Base-by-base conservation (phyloP, 2,797 vertebrate species). In the Parauchenoglanis punctatus region DNA sequence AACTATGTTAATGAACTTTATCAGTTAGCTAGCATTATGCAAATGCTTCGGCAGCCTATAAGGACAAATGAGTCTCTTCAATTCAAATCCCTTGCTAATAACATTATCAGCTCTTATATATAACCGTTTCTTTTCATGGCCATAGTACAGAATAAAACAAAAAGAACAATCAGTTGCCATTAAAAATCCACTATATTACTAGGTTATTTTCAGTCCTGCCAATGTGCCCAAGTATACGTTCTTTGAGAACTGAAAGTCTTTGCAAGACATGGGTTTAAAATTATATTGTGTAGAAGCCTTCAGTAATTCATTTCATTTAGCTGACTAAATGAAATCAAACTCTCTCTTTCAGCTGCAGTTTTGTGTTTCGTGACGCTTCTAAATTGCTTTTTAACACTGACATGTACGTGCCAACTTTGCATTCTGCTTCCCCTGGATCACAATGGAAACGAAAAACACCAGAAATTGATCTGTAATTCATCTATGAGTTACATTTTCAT, bases 291-390 rank as follows among this genome's bases (percentile, higher is more conserved):
- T 8, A 59, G 58, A 59, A 59, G 18, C 58, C 20, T 65, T 65
- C 63, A 65, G 63, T 28, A n/a, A 28, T 67, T 35, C 15, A 68
- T 35, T 25, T 11, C 11, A 40, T 61, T 28, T 61, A 61, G 3
- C 56, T 40, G 54, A 58, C 13, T 67, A 15, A 28, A 67, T 67
- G 12, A 67, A 28, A 67, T 67, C 17, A 4, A 81, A 61, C 54
- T 61, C 52, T 86, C 83, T 25, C 75, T 77, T 68, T 76, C 72
- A 5, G 18, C 65, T 81, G 87, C 40, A 3, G 5, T 81, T 80
- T 49, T 67, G 7, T 81, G 49, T 4, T 81, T 81, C 58, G 63
- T 28, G 1, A 65, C 54, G 3, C 40, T 63, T 23, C 76, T 7
- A 68, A 35, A 68, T 35, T 67, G 4, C n/a, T 5, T 67, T 67